Evolutionary conservation across 2,797 vertebrate species (phyloP).

Genomic region (Smutsia gigantea): DNA sequence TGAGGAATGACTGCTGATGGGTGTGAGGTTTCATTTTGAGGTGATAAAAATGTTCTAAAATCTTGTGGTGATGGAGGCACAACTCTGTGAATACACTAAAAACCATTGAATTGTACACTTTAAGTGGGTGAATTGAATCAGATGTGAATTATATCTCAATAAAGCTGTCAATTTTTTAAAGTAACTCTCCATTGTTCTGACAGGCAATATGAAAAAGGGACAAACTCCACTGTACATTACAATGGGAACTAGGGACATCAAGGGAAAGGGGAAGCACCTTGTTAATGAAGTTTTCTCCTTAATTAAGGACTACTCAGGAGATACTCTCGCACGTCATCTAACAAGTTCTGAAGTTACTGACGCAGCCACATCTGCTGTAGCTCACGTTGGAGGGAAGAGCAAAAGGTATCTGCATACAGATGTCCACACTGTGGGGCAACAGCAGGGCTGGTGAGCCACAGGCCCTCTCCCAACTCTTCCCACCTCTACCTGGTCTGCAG

Average conservation of each 20-base stretch:
- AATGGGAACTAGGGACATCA: neutral
- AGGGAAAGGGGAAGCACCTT: neutral
- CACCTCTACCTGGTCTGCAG: neutral
- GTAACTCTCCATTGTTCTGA: neutral
- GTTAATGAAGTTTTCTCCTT: neutral
- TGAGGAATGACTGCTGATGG: neutral
- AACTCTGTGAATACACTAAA: neutral
- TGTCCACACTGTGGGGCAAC: neutral
- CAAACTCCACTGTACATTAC: neutral
- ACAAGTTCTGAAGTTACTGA: neutral
- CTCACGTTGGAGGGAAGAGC: neutral
- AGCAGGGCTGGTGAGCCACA: neutral
- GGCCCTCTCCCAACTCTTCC: neutral
- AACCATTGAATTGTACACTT: neutral
- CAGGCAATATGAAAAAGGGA: neutral
- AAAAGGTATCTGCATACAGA: neutral
- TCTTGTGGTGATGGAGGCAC: neutral
- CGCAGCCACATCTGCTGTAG: neutral
- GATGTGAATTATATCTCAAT: neutral
- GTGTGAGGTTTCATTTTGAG: neutral
- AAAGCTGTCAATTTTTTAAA: neutral
- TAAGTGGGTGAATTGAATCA: too few relatives aligned
- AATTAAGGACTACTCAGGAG: neutral
- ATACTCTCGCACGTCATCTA: neutral
- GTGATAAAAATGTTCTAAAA: neutral